phyloP scores from a whole-genome alignment of 1,140 invertebrate genomes.

The Micrasema minimum region DNA sequence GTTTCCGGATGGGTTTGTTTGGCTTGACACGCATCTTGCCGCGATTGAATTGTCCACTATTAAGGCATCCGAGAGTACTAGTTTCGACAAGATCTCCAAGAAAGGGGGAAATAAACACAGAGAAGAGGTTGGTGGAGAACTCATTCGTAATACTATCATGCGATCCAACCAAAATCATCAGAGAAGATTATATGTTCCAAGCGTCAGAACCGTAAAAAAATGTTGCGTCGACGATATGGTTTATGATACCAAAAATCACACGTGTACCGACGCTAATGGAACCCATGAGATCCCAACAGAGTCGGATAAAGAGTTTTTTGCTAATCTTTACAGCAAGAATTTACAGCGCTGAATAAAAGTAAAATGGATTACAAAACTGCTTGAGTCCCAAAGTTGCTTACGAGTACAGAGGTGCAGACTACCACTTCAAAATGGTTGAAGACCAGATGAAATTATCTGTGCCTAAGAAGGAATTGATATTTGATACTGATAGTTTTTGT shows the following conservation, averaged over 20 bases:
- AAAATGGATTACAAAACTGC: conserved; percentile 24
- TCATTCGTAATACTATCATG: conserved; percentile 33
- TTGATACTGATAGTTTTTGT: conserved; percentile 60
- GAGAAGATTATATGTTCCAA: background rate
- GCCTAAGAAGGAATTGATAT: background rate
- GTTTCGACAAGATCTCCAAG: conserved; percentile 41
- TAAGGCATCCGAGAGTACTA: conserved; percentile 35
- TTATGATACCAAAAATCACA: conserved; percentile 41
- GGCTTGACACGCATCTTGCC: background rate
- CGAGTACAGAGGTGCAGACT: conserved; percentile 21
- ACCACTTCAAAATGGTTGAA: conserved; percentile 34
- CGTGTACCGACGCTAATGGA: conserved; percentile 19
- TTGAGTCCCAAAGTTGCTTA: conserved; percentile 22
- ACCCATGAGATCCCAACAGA: background rate
- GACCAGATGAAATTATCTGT: conserved; percentile 17
- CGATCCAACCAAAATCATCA: background rate
- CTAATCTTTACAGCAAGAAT: conserved; percentile 30
- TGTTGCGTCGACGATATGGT: conserved; percentile 42
- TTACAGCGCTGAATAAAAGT: conserved; percentile 26
- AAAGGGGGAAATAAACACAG: background rate
- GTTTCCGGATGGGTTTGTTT: conserved; percentile 35
- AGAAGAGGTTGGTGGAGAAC: conserved; percentile 2
- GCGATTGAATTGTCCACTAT: conserved; percentile 3
- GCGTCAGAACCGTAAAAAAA: conserved; percentile 23
- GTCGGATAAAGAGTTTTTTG: conserved; percentile 3